Conservation (phyloP, 2,888 invertebrate species). For the Caenorhabditis drosophilae region DNA sequence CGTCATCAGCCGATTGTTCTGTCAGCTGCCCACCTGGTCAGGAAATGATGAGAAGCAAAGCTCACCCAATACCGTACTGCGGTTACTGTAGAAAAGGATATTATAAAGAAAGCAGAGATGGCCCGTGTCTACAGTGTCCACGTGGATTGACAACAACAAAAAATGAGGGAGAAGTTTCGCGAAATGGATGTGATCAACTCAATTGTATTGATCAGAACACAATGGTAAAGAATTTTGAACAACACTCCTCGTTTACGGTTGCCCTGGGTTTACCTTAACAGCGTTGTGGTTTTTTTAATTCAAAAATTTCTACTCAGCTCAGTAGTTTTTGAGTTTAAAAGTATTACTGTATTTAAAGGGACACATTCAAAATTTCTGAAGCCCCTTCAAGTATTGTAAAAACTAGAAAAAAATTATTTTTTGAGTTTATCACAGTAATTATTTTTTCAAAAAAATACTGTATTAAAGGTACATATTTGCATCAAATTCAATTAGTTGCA, state of each 20-base stretch:
- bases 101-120: conserved; percentile 14
- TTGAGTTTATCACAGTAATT: too few species aligned
- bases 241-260: background rate
- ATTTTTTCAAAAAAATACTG: too few species aligned
- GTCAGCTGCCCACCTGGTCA: conserved; percentile 16
- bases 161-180: background rate
- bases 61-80: conserved; percentile 5
- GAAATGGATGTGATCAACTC: conserved; percentile 8
- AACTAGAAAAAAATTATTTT: too few species aligned
- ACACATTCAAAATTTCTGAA: too few species aligned
- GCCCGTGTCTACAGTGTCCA: conserved; percentile 27
- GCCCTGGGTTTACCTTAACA: too few species aligned
- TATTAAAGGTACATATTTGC: too few species aligned
- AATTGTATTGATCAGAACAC: conserved; percentile 30
- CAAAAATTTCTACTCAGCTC: too few species aligned
- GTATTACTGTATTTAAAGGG: too few species aligned
- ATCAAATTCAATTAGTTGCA: too few species aligned
- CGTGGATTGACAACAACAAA: conserved; percentile 19
- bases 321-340: too few species aligned
- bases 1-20: conserved; percentile 6
- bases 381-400: too few species aligned
- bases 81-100: conserved; percentile 12
- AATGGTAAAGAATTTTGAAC: conserved; percentile 1
- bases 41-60: conserved; percentile 14
- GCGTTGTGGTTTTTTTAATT: too few species aligned